Base-by-base conservation (phyloP, 1,140 invertebrate genomes). In the Drosophila kepulauana region DNA sequence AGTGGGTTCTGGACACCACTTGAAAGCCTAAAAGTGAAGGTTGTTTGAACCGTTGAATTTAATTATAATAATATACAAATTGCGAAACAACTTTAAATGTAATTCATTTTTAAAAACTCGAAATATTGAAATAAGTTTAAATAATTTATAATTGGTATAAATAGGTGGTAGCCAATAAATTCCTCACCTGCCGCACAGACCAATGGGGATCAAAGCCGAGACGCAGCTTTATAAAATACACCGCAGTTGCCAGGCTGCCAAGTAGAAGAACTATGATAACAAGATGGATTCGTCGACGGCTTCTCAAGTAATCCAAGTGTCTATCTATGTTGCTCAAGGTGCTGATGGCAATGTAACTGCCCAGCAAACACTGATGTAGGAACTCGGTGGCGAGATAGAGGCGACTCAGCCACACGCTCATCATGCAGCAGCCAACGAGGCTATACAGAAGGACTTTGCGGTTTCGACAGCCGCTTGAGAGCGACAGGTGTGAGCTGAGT, bases 351-450 rank as follows among this genome's bases (percentile, higher is more conserved):
- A 85, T 43, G 38, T 81, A 79, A 5, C 66, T 80, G 28, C 78
- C 76, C 8, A 81, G 5, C 3, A 91, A 54, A 33, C 91, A 92
- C 65, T 92, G 91, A 75, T 92, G 91, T 11, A 92, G 56, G 28
- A 92, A 92, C 58, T 92, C 89, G 0, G 80, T 84, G 15, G 80
- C 82, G 15, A 91, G 38, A 54, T 88, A 92, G 13, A 92, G 71
- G 7, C 91, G 82, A 38, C 88, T 90, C 13, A 92, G 51, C 78
- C 81, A 88, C 73, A 92, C 78, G 49, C 46, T 52, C 0, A 75
- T 4, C 35, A 25, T 28, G 51, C 66, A 63, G n/a, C 35, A 48
- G 70, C n/a, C 28, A 41, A 45, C 6, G 7, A 56, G 2, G 30
- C 7, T 11, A 70, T 54, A 25, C 30, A 69, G 5, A 3, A 33